Conservation (phyloP, 2,113 vertebrate genomes). For the Phalacrocorax carbo region DNA sequence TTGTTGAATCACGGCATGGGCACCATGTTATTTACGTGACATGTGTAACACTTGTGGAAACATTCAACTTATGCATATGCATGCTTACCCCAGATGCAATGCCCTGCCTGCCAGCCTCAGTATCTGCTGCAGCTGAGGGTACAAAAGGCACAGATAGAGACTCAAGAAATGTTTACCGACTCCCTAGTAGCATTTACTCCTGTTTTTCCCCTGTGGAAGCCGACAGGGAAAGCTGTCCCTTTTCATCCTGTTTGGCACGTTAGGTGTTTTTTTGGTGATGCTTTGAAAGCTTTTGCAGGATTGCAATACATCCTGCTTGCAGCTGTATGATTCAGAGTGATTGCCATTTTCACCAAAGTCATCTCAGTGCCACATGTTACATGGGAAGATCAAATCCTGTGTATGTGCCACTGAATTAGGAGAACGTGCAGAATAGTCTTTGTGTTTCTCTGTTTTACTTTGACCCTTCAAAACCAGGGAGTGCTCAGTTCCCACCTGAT, state of each 20-base stretch:
- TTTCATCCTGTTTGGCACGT: neutral
- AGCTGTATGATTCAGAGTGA: neutral
- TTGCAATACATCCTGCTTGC: neutral
- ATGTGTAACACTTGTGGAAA: neutral
- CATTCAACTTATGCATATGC: neutral
- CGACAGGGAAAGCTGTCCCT: neutral
- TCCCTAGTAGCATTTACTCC: neutral
- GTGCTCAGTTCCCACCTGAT: neutral
- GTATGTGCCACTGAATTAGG: neutral
- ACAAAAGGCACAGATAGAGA: neutral
- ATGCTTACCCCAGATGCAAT: neutral
- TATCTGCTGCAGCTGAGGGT: neutral
- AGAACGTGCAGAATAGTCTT: neutral
- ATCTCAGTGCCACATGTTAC: neutral
- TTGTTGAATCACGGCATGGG: neutral
- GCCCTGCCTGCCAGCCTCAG: neutral
- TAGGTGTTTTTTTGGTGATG: neutral
- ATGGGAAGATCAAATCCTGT: neutral
- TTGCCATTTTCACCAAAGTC: neutral
- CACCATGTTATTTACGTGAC: neutral
- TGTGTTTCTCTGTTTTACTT: neutral
- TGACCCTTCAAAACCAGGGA: neutral
- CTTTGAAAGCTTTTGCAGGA: neutral
- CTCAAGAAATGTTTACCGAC: neutral
- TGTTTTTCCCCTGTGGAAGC: neutral